Base-by-base conservation (phyloP, 1,140 invertebrate species). In the Globodera ellingtonae region DNA sequence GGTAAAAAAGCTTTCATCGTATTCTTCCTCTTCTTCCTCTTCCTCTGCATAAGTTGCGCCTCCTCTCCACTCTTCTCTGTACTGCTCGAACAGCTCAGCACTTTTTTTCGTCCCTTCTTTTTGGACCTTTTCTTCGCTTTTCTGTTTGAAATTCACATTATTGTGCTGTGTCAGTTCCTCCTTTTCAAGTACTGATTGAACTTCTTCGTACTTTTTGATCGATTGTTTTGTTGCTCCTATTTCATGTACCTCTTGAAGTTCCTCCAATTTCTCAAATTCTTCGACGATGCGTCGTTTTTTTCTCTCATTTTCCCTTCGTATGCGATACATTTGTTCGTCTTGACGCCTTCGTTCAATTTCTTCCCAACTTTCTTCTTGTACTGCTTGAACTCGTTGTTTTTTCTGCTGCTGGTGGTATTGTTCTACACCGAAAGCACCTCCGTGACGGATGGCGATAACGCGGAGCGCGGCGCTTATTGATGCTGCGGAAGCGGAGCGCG, bases 11-110 rank as follows among this genome's bases (percentile, higher is more conserved):
- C 82, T 69, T 21, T 81, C 83, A 5, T 52, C 10, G 7, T 9
- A 13, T 52, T 82, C 81, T 6, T 82, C 81, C 35, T 85, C 83
- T 13, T 3, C 84, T 18, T 82, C 44, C 21, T 76, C 18, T 35
- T 47, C 50, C 78, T 67, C 48, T 78, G 6, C 15, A 67, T 71
- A 52, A 13, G 74, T 78, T 78, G n/a, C 73, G 6, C 46, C 47
- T 76, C 75, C 48, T 46, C 52, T 72, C 70, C 50, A 72, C 15
- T 72, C 13, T 48, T 52, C 5, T 72, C 15, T 47, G 70, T 48
- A 52, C 70, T 48, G 50, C 70, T 52, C n/a, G 46, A 47, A 73
- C 50, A 62, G 50, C 18, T 77, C 75, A 67, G 24, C 65, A 62
- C 56, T 62, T 62, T 62, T 10, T 62, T 13, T 15, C 10, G 50